These are phyloP conservation scores for Zaprionus camerounensis DNA, from an alignment of 1,140 invertebrate species.

Conservation along the genomic window DNA sequence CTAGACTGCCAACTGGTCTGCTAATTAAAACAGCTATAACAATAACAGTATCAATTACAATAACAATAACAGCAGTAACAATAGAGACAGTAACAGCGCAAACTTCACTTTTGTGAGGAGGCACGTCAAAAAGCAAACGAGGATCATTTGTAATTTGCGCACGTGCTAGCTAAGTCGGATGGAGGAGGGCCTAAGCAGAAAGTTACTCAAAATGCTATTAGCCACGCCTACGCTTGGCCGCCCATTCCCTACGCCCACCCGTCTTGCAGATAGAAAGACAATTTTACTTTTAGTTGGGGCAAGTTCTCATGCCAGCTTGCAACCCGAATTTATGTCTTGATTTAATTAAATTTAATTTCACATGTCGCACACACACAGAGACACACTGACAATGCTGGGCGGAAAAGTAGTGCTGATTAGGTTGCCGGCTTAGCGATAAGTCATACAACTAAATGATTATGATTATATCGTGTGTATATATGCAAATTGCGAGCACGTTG, in stretches of 20 bases:
- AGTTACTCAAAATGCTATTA: slow-evolving; percentile 32
- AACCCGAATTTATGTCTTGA: slow-evolving; percentile 56
- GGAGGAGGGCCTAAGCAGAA: slow-evolving; percentile 1
- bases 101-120: not conserved
- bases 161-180: slow-evolving; percentile 13
- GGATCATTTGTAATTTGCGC: slow-evolving; percentile 33
- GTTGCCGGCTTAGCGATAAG: slow-evolving; percentile 47
- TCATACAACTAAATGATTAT: slow-evolving; percentile 29
- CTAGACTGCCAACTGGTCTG: not conserved
- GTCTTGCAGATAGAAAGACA: not conserved
- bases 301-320: slow-evolving; percentile 12
- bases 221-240: not conserved
- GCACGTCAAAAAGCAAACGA: slow-evolving; percentile 9
- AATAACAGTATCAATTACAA: slow-evolving; percentile 8
- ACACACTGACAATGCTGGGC: slow-evolving; percentile 18
- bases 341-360: slow-evolving; percentile 69
- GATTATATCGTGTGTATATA: slow-evolving; percentile 23
- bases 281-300: slow-evolving; percentile 27
- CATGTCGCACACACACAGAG: slow-evolving; percentile 29
- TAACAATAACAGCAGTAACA: slow-evolving; percentile 18
- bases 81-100: slow-evolving; percentile 7
- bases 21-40: slow-evolving; percentile 33
- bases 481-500: slow-evolving; percentile 36
- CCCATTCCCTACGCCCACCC: not conserved
- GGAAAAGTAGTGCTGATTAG: slow-evolving; percentile 56